Percentiles rank a stretch among this genome's conserved stretches.
These are phyloP conservation scores for Dicyrtomina minuta DNA, from an alignment of 2,888 invertebrate species.

Conservation along the genomic window DNA sequence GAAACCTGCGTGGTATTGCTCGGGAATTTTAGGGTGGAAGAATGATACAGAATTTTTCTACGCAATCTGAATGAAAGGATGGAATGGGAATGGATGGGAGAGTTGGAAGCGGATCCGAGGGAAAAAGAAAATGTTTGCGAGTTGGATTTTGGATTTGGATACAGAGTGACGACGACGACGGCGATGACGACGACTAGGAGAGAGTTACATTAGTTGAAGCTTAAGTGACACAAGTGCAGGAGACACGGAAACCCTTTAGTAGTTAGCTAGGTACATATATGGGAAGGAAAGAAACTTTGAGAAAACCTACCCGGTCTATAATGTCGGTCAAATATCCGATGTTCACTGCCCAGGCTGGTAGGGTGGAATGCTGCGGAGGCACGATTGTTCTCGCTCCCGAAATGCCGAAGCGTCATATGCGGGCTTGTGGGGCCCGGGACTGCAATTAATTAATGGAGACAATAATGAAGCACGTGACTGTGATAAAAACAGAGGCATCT, in stretches of 20 bases:
- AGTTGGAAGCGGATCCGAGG: not conserved
- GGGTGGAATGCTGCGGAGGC: conserved; percentile 32
- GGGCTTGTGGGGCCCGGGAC: conserved; percentile 39
- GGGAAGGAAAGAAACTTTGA: too few relatives aligned
- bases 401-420: conserved; percentile 38
- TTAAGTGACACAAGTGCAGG: too few relatives aligned
- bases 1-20: conserved; percentile 12
- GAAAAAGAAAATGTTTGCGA: not conserved
- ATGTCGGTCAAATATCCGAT: conserved; percentile 36
- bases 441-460: conserved; percentile 34
- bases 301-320: conserved; percentile 31
- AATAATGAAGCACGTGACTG: conserved; percentile 30
- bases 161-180: not conserved
- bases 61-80: too few relatives aligned
- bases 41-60: conserved; percentile 4
- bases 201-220: not conserved
- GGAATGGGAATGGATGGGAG: not conserved
- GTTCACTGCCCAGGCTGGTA: conserved; percentile 23
- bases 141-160: not conserved
- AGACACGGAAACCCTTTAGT: too few relatives aligned
- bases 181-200: not conserved
- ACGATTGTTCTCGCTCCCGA: conserved; percentile 32
- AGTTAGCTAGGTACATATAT: too few relatives aligned
- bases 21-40: conserved; percentile 13
- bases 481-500: conserved; percentile 1